Base-by-base conservation (phyloP, 1,140 invertebrate genomes). In the Pygmarrhopalites habei region DNA sequence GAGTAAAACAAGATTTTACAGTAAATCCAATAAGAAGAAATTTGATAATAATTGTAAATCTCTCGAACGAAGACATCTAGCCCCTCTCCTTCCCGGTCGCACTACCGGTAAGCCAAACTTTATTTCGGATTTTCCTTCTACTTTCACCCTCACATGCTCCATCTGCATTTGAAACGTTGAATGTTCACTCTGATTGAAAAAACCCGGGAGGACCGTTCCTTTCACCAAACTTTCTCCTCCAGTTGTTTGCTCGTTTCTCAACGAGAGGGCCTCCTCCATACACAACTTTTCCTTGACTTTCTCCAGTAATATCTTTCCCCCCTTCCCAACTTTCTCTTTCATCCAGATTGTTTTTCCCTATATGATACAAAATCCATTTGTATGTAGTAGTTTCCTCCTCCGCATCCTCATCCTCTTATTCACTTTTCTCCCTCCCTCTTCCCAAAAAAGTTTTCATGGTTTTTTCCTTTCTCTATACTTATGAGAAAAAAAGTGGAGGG, bases 31-130 rank as follows among this genome's bases (percentile, higher is more conserved):
- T 35, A 70, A 71, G 56, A 70, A 70, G 58, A 70, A 70, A 56
- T 70, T 70, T 62, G 69, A 70, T 25, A 68, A 62, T 62, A 58
- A 51, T 28, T 70, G 65, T 60, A 70, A 70, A 68, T 67, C 65
- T 39, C 49, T 70, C 25, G 69, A 70, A 59, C 59, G 69, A 47
- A 29, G 66, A 23, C 69, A 70, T 61, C 53, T 70, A 15, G 66
- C 69, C 28, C 69, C 69, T 17, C 62, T 70, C 49, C 51, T 70
- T 64, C 69, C 69, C 60, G 65, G 65, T 60, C 57, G 68, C 58
- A 52, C 14, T 5, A 5, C 56, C 56, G 68, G 68, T 70, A 59
- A 53, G 62, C n/a, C n/a, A 44, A 29, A 29, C 21, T 52, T 19
- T 26, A 14, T 12, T 52, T 17, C 4, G 2, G 4, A 25, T 5